These are phyloP conservation scores for Cephus rjabovi DNA, from an alignment of 2,888 invertebrate species.

Conservation along the genomic window DNA sequence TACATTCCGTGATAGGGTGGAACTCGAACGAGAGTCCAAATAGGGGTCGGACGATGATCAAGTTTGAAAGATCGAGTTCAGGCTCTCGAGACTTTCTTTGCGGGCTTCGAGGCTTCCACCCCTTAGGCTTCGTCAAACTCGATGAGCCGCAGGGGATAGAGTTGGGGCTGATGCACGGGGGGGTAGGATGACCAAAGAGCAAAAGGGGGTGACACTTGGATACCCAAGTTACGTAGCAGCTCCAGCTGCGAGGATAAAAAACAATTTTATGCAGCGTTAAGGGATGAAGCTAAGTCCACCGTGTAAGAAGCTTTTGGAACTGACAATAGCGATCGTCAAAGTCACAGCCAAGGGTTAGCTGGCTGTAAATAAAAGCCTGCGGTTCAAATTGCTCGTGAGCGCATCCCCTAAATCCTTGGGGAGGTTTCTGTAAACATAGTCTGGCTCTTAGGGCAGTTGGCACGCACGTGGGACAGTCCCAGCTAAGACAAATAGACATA, in stretches of 20 bases:
- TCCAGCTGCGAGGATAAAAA: background rate
- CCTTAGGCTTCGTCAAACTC: background rate
- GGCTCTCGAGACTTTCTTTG: background rate
- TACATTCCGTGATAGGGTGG: background rate
- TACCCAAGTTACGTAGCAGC: background rate
- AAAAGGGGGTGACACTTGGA: background rate
- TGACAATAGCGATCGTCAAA: background rate
- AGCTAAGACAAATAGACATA: background rate
- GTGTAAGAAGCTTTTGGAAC: background rate
- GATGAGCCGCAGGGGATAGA: background rate
- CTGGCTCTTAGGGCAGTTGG: background rate
- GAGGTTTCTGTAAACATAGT: background rate
- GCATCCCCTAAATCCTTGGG: background rate
- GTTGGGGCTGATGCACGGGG: background rate
- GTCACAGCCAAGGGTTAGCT: background rate
- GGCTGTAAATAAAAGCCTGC: constrained; percentile 5
- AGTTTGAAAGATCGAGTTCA: background rate
- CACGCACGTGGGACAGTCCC: background rate
- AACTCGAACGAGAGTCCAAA: background rate
- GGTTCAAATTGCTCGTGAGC: constrained; percentile 4
- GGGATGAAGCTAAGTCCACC: background rate
- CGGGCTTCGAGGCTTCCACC: background rate
- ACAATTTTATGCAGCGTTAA: background rate
- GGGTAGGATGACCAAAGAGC: background rate
- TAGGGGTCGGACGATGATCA: background rate